phyloP scores from a whole-genome alignment of 2,797 vertebrate genomes.

The Arremon brunneinucha region DNA sequence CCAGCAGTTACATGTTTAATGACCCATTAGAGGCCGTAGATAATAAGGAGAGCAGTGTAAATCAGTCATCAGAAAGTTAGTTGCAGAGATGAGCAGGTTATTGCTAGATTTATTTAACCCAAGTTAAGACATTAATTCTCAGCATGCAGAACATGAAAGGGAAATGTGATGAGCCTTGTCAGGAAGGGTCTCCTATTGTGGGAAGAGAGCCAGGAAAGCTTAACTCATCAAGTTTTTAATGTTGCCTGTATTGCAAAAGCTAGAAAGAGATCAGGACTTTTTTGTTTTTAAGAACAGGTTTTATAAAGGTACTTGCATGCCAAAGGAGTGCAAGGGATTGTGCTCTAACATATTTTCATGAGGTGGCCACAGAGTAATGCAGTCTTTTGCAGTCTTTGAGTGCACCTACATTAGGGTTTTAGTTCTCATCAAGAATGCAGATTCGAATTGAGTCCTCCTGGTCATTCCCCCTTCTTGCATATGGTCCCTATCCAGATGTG shows the following conservation, averaged over 20 bases:
- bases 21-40: constrained; percentile 32
- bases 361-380: not conserved
- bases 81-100: constrained; percentile 60
- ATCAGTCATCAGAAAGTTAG: constrained; percentile 33
- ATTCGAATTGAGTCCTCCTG: not conserved
- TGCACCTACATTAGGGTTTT: not conserved
- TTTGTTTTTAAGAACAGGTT: not conserved
- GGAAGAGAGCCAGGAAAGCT: constrained; percentile 53
- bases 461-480: not conserved
- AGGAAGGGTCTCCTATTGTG: constrained; percentile 47
- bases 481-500: not conserved
- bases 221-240: constrained; percentile 46
- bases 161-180: constrained; percentile 54
- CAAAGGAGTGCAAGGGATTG: not conserved
- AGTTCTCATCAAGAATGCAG: not conserved
- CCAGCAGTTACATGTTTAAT: constrained; percentile 44
- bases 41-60: not conserved
- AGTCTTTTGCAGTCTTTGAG: not conserved
- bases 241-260: constrained; percentile 38
- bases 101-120: constrained; percentile 67
- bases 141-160: constrained; percentile 61
- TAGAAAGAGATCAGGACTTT: constrained; percentile 1
- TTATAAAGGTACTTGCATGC: not conserved
- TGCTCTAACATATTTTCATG: not conserved
- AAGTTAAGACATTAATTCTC: constrained; percentile 68